Base-by-base conservation (phyloP, 2,797 vertebrate genomes). In the Poeciliopsis turneri region DNA sequence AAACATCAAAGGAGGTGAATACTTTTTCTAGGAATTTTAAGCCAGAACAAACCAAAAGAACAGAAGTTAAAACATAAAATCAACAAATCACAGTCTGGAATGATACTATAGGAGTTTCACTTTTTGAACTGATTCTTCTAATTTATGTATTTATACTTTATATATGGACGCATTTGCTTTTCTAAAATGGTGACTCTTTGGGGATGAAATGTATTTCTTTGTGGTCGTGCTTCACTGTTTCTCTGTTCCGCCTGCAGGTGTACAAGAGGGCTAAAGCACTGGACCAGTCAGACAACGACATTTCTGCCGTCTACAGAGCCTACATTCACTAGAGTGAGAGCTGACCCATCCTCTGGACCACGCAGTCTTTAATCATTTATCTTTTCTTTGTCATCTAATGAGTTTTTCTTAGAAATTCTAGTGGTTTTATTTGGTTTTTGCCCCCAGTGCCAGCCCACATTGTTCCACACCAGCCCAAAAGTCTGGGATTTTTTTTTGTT, bases 211-310 rank as follows among this genome's bases (percentile, higher is more conserved):
- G 25, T 51, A 3, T 51, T 49, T 18, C 1, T 49, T 28, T 55
- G 30, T 36, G 59, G 39, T 23, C 10, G 0, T 39, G 43, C 43
- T 11, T 55, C 25, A 55, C 3, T 3, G 25, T 25, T 41, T 7
- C 6, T 43, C 25, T 41, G 33, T 74, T 47, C 12, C 6, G 3
- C 18, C 25, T 82, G 16, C 93, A 99, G 98, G 98, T 99, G 75
- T 99, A 99, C 93, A 99, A 99, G 96, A 95, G 98, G 94, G 98
- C 98, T 82, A 99, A 99, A 95, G 98, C 98, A 80, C 95, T 99
- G 97, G 98, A 99, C 96, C 98, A 99, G 95, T 99, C 98, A 15
- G 98, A 99, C 94, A 99, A 99, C 55, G 98, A 99, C 82, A 98
- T 99, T 92, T 99, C 98, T 72, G 98, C 98, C 43, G 98, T 99